These are phyloP conservation scores for Neodiprion virginianus DNA, from an alignment of 1,140 invertebrate genomes.

Conservation along the genomic window DNA sequence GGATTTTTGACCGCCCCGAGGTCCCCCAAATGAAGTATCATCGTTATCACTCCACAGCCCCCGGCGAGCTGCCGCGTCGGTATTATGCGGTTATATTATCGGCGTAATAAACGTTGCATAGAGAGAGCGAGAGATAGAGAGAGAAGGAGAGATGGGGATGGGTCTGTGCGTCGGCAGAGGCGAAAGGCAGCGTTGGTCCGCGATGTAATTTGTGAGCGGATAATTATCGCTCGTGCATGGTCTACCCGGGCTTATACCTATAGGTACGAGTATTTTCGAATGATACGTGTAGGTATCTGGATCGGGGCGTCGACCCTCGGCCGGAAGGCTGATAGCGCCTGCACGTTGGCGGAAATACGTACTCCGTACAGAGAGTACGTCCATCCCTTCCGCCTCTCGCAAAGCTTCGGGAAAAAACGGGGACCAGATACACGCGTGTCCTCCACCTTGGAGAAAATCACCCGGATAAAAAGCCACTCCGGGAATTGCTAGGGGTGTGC, in stretches of 20 bases:
- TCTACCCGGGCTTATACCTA: not conserved
- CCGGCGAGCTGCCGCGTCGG: not conserved
- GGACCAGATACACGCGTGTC: not conserved
- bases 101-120: not conserved
- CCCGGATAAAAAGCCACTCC: slow-evolving; percentile 3
- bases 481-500: not conserved
- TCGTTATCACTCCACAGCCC: not conserved
- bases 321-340: not conserved
- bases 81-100: slow-evolving; percentile 1
- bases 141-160: not conserved
- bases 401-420: not conserved
- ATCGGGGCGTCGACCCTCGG: not conserved
- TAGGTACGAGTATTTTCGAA: too few relatives aligned
- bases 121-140: not conserved
- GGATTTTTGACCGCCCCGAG: too few relatives aligned
- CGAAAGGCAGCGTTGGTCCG: not conserved
- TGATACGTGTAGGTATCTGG: too few relatives aligned
- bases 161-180: not conserved
- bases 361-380: too few relatives aligned
- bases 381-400: too few relatives aligned
- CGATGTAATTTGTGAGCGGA: not conserved
- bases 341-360: not conserved
- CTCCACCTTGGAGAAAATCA: not conserved
- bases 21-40: not conserved
- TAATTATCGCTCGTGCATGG: not conserved